Evolutionary conservation across 2,797 vertebrate species (phyloP), one percentile per base, ranked within the genome.

Genomic region (Dromococcyx pavoninus): DNA sequence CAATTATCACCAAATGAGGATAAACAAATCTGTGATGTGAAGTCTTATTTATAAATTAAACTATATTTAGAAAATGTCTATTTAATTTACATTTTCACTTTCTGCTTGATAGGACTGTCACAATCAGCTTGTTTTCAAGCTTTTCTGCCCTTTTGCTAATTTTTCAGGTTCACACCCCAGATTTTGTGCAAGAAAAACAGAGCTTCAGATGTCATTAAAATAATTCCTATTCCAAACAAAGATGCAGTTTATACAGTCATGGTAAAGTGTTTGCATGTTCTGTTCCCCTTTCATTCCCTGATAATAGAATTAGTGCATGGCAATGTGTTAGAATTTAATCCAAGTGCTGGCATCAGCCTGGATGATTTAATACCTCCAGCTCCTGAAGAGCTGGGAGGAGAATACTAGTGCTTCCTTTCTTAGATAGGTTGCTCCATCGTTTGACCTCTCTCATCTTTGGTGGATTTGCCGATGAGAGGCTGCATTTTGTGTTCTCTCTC

Each of bases 1-100:
- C 98, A 98, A 95, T 98, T 98, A 98, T 97, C 98, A 97, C 97
- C 97, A 96, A 97, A 97, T 95, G 89, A 96, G 96, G 96, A 97
- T 98, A 98, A 98, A 98, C 97, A 98, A 96, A 98, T 97, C 97
- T 97, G 95, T 75, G 83, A 95, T 93, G 92, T 69, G 77, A 97
- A 94, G 95, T 96, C 96, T 96, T 96, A 96, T 97, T 97, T 97
- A 97, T 97, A 97, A 97, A 96, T 97, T 77, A 88, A 93, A 82
- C 96, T 97, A 87, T 95, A 91, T 96, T 97, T 96, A 93, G 96
- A 90, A 94, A 93, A 78, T 37, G 17, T 56, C 89, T 94, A 77
- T 93, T 97, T 94, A 35, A 87, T 96, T 96, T 96, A 75, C 91
- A 67, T 56, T 78, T 93, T 87, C 60, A 46, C 83, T 81, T 90